A percentile compares a stretch with the other conserved stretches of the same genome.
phyloP scores from a whole-genome alignment of 2,113 vertebrate genomes.

The Chionodraco myersi region DNA sequence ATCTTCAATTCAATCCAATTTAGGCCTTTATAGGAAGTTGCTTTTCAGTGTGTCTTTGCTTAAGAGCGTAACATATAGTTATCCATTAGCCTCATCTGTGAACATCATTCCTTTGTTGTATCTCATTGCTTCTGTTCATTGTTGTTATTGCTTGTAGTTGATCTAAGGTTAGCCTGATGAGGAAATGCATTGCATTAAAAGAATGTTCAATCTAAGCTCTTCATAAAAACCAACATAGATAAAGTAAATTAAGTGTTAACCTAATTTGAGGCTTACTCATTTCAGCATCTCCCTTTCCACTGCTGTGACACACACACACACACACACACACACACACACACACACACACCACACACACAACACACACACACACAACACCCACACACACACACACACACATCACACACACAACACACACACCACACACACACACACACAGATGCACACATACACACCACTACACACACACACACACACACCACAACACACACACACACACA shows the following conservation, averaged over 20 bases:
- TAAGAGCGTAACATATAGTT: constrained; percentile 44
- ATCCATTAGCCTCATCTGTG: constrained; percentile 63
- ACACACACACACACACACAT: neutral
- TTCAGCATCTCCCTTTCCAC: constrained; percentile 32
- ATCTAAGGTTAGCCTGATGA: constrained; percentile 11
- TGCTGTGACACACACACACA: constrained; percentile 17
- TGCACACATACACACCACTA: no score
- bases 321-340: constrained; percentile 17
- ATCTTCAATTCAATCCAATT: constrained; percentile 43
- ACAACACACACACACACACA: constrained; percentile 3
- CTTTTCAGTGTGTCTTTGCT: constrained; percentile 20
- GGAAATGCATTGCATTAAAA: constrained; percentile 14
- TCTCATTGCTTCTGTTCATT: constrained; percentile 36
- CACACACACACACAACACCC: no score
- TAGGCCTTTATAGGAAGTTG: constrained; percentile 32
- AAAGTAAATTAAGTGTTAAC: constrained; percentile 26
- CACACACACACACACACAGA: neutral
- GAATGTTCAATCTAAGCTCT: constrained; percentile 14
- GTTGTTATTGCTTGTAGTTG: constrained; percentile 29
- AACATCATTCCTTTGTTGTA: constrained; percentile 51
- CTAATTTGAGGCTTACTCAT: constrained; percentile 55
- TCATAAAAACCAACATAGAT: constrained; percentile 26
- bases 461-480: no score
- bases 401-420: constrained; percentile 12
- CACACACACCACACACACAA: neutral